Base-by-base conservation (phyloP, 2,113 vertebrate species). In the Anas platyrhynchos region DNA sequence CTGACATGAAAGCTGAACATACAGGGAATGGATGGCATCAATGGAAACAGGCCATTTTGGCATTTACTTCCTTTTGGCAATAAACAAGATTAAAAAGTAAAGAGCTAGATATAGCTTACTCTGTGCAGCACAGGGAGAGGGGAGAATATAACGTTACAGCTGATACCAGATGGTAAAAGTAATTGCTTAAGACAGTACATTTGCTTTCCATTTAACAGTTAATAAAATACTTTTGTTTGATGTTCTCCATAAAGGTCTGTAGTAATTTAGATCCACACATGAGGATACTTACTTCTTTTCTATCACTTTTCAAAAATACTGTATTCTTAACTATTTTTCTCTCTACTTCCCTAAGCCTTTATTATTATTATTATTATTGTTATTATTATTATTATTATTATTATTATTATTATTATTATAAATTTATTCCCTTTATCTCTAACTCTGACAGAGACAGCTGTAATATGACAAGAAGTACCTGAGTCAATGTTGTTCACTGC, bases 151-250 rank as follows among this genome's bases (percentile, higher is more conserved):
- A 81, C 18, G 25, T 88, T 74, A 91, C 74, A 88, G 62, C 80
- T 89, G 55, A 86, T 77, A 89, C 84, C 94, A 96, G 82, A 92
- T 94, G 92, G 83, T 65, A 85, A 58, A 85, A 93, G 91, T 71
- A 93, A 73, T 85, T 81, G 29, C 77, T 92, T 88, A 91, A 92
- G 66, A 86, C 72, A 80, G 71, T 77, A 87, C 94, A 96, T 96
- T 97, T 97, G 94, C 81, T 97, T 96, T 94, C 87, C 69, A 93
- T 97, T 97, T 94, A 80, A 84, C 91, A 91, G 78, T 88, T 93
- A 91, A 95, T 87, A 95, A 95, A 96, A 92, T 76, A 80, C 41
- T 87, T 96, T 89, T 84, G 56, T 86, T 95, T 92, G 75, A 93
- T 96, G 92, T 87, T 95, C 44, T n/a, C n/a, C 52, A 80, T 89